phyloP scores from a whole-genome alignment of 1,140 invertebrate genomes.

The Condylostylus longicornis region DNA sequence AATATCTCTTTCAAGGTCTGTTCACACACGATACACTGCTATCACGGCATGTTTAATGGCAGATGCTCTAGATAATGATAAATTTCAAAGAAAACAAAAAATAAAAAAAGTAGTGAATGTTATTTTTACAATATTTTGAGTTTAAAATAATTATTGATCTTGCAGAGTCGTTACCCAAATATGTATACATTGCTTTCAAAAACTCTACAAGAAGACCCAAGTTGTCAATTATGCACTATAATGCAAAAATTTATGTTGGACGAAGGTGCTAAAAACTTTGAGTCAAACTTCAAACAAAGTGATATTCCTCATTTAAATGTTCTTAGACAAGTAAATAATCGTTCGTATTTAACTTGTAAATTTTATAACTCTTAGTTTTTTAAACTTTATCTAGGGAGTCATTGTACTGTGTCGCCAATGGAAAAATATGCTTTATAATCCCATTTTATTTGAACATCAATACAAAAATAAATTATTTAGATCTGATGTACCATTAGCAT shows the following conservation, averaged over 20 bases:
- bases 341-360: too few relatives aligned
- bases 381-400: slow-evolving; percentile 51
- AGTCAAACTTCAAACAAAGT: slow-evolving; percentile 65
- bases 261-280: slow-evolving; percentile 56
- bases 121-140: not conserved
- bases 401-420: slow-evolving; percentile 86
- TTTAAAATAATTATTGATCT: slow-evolving; percentile 3
- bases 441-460: slow-evolving; percentile 75
- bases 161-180: slow-evolving; percentile 71
- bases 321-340: slow-evolving; percentile 51
- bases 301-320: slow-evolving; percentile 77
- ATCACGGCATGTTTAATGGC: slow-evolving; percentile 90
- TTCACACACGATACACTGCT: slow-evolving; percentile 64
- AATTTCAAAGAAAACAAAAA: slow-evolving; percentile 29
- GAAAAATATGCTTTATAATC: slow-evolving; percentile 93
- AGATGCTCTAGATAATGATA: slow-evolving; percentile 63
- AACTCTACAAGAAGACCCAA: slow-evolving; percentile 88
- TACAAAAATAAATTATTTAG: slow-evolving; percentile 69
- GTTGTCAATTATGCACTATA: slow-evolving; percentile 82
- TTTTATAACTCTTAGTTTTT: too few relatives aligned
- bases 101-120: slow-evolving; percentile 24
- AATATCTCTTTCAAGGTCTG: slow-evolving; percentile 58
- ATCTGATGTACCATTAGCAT: slow-evolving; percentile 75
- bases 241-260: slow-evolving; percentile 71
- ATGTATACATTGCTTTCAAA: slow-evolving; percentile 76